These are phyloP conservation scores for Holothuria glaberrima DNA, from an alignment of 35 echinoderm and acorn worm genomes.

Conservation along the genomic window DNA sequence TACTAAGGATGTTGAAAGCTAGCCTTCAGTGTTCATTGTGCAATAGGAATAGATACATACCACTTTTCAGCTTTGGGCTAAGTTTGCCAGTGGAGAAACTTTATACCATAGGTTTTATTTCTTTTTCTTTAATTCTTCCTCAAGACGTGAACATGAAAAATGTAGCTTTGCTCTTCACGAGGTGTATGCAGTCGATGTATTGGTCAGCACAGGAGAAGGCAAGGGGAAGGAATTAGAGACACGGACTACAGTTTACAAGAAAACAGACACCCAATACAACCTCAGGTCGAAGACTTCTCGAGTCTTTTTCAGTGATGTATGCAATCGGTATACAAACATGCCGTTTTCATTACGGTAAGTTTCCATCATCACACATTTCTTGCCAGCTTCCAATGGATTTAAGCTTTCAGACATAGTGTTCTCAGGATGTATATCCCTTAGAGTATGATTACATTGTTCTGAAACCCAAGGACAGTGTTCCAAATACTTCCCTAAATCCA, in stretches of 20 bases:
- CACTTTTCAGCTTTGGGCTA: too few relatives aligned
- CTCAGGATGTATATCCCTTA: too few relatives aligned
- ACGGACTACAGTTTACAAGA: slow-evolving; percentile 86
- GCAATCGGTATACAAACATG: slow-evolving; percentile 69
- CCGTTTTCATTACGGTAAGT: slow-evolving; percentile 91
- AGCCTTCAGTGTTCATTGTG: too few relatives aligned
- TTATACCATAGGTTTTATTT: not conserved
- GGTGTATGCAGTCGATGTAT: slow-evolving; percentile 90
- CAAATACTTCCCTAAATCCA: too few relatives aligned
- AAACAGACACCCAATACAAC: slow-evolving; percentile 73
- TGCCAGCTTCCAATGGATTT: too few relatives aligned
- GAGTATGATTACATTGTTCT: too few relatives aligned
- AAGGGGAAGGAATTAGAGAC: slow-evolving; percentile 80
- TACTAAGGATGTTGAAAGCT: too few relatives aligned
- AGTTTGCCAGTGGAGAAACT: too few relatives aligned
- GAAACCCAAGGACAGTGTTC: too few relatives aligned
- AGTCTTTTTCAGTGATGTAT: slow-evolving; percentile 74
- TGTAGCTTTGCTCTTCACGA: slow-evolving; percentile 86
- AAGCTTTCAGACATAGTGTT: too few relatives aligned
- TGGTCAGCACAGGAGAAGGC: slow-evolving; percentile 85
- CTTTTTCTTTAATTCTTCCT: not conserved
- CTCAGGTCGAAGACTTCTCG: slow-evolving; percentile 81
- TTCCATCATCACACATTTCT: too few relatives aligned
- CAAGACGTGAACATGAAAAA: slow-evolving; percentile 82
- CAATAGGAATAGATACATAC: too few relatives aligned